Evolutionary conservation across 2,113 vertebrate genomes (phyloP), one percentile per base, ranked within the genome.

Genomic region (Crotalus horridus): DNA sequence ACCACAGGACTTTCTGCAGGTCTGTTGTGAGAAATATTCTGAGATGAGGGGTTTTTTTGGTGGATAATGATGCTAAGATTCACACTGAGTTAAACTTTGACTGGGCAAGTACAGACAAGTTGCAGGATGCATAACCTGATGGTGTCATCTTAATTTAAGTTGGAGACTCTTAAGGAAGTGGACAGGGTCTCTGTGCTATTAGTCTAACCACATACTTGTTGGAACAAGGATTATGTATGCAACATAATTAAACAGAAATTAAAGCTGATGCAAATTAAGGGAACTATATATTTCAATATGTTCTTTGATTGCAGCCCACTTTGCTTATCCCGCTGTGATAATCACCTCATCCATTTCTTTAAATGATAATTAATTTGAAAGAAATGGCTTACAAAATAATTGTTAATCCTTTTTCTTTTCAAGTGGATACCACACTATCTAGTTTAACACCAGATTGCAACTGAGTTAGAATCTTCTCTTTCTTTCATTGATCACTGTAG

Each of bases 301-400:
- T 21, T 90, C 81, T 64, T 94, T 91, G 92, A 92, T 92, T 0
- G 4, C 0, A 95, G 48, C 89, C 3, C 43, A 89, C 95, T 89
- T 90, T 56, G 92, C 51, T 48, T 29, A 90, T 43, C 3, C 0
- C 91, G 89, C 69, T 93, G 29, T 3, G 91, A 92, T 96, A 89
- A 94, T 85, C 74, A 92, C 0, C 12, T 89, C 0, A 0, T 53
- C 89, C 39, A 94, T 96, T 94, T 91, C 21, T 53, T n/a, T 2
- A 69, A 48, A 48, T 48, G 54, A 85, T 92, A 93, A 13, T 20
- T 1, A 58, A 92, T 29, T 90, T 43, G 85, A 39, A 88, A 26
- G 90, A 93, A 87, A 0, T 2, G 85, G 56, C 2, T n/a, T 81
- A 1, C 9, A 39, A 46, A 61, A 86, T 91, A 88, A 86, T 29